Evolutionary conservation across 1,140 invertebrate genomes (phyloP), one percentile per base, ranked within the genome.

Genomic region (Tribolium castaneum): DNA sequence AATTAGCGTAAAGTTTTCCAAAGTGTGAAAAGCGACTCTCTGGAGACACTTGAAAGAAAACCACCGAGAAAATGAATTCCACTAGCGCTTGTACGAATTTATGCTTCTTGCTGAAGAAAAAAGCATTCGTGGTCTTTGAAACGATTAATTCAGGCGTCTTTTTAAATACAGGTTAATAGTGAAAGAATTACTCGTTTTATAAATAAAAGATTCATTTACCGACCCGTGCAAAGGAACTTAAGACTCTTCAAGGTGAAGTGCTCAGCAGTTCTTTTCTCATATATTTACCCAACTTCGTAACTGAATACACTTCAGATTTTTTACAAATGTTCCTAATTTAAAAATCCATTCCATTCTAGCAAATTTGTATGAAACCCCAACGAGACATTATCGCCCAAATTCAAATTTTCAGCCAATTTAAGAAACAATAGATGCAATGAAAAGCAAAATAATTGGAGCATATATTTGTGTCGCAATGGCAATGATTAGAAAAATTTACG

Each of bases 11-110:
- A 22, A 66, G 59, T 35, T 66, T 34, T 30, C 30, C 30, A 66
- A 35, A 66, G 25, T 66, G 59, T 66, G 59, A 66, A 66, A 66
- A 66, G 59, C 59, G 59, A 66, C 59, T 66, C 59, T 35, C 59
- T 35, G 30, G 59, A 14, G 59, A 66, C 59, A 66, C 59, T 66
- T 66, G 59, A 66, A 66, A 35, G 59, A 35, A 35, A 66, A 66
- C 59, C 59, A 35, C 25, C 10, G 59, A 66, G 59, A 66, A 66
- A 66, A 66, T 66, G 59, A 66, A 66, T 66, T 66, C 30, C 59
- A 66, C 59, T 66, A 66, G 13, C 25, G 59, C 10, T 30, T 6
- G 22, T 13, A 10, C 22, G 56, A 62, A 62, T 62, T 30, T 62
- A 62, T 62, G 56, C 30, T 66, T 66, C 34, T 35, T 35, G 10